Evolutionary conservation across 2,888 invertebrate species (phyloP), one percentile per base, ranked within the genome.

Genomic region (Chrysodeixis includens): DNA sequence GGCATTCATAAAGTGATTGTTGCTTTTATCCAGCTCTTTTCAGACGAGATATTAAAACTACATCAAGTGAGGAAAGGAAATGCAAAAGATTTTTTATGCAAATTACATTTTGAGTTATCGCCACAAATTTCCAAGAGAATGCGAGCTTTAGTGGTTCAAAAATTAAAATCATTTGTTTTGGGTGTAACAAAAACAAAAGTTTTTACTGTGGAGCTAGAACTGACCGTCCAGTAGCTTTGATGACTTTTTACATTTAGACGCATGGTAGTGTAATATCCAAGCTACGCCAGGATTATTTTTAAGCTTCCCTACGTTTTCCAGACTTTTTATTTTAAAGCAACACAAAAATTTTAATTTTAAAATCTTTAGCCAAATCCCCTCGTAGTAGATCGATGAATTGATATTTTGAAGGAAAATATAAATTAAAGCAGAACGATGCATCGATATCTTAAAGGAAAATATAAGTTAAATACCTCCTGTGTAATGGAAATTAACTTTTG

Each of bases 1-100:
- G 69, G 73, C 80, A 83, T 88, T 90, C 83, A 86, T 84, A 85
- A 86, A 83, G 74, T 79, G 80, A 86, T 89, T 87, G 86, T 88
- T 85, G 83, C 82, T 82, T 81, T 77, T 66, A 74, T 77, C 76
- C 76, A 69, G 71, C 64, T 71, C 66, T 71, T 70, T 76, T 76
- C 55, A 74, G 67, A 61, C 12, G 66, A 74, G 74, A 81, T 83
- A 83, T 88, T 88, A 87, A 88, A 88, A 87, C 81, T 81, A 84
- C 76, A 86, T 86, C 81, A 83, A 84, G 82, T 75, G 76, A 77
- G 63, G 49, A 68, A 53, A 69, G 73, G 73, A 79, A 78, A 79
- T 73, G 77, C 71, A 69, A 70, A 79, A 73, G 69, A 66, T 76
- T 81, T 82, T 83, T 82, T 81, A 82, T 84, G 76, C 71, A 85